These are phyloP conservation scores for Auanema sp. DNA, from an alignment of 2,888 invertebrate species.

Conservation along the genomic window DNA sequence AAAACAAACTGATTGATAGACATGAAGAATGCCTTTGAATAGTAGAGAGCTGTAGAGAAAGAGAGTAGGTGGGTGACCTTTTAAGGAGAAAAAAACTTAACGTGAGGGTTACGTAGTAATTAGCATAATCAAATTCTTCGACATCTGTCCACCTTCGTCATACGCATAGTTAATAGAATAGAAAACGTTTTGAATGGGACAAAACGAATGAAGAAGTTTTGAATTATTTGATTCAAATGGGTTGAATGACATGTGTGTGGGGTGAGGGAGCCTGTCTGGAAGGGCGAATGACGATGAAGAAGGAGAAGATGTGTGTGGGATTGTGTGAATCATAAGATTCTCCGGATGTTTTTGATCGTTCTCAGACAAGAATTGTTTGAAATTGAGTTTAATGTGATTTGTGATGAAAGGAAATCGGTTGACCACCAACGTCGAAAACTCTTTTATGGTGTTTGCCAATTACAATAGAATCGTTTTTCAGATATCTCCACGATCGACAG, in stretches of 20 bases:
- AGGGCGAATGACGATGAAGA: no score
- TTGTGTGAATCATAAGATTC: no score
- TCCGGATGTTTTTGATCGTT: not conserved
- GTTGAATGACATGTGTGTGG: no score
- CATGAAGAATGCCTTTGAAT: no score
- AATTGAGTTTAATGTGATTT: not conserved
- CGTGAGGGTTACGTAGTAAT: conserved; percentile 3
- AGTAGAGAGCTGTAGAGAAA: not conserved
- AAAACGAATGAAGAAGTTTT: conserved; percentile 5
- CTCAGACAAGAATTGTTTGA: not conserved
- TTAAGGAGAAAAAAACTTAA: not conserved
- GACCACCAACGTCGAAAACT: not conserved
- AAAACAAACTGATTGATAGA: no score
- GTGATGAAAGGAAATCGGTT: conserved; percentile 3
- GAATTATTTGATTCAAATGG: no score
- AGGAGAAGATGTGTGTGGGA: no score
- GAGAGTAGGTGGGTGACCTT: not conserved
- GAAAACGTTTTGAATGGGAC: not conserved
- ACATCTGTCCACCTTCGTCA: not conserved
- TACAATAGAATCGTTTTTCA: conserved; percentile 18
- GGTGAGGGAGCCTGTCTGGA: no score
- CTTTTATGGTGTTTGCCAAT: no score
- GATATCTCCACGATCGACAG: conserved; percentile 44
- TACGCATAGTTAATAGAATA: not conserved
- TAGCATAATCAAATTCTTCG: not conserved